These are phyloP conservation scores for Orussus abietinus DNA, from an alignment of 1,140 invertebrate species.

Conservation along the genomic window DNA sequence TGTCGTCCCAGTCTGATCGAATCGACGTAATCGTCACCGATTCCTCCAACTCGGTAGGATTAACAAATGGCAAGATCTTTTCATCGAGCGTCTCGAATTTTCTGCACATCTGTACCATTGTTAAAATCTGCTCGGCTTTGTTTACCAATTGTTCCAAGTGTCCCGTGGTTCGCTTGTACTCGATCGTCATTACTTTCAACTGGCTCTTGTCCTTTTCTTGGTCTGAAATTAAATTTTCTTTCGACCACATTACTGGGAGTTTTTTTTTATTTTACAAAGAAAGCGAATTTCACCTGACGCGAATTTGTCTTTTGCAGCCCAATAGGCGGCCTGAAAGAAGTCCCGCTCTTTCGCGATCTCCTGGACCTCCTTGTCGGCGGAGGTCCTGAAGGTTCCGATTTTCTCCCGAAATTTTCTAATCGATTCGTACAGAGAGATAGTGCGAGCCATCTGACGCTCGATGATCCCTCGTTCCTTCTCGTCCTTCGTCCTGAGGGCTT, in stretches of 20 bases:
- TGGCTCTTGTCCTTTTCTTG: conserved; percentile 24
- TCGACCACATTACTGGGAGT: not conserved
- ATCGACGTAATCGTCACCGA: not conserved
- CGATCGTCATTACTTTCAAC: conserved; percentile 23
- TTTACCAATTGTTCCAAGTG: conserved; percentile 19
- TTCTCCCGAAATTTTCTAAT: conserved; percentile 30
- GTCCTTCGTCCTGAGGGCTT: conserved; percentile 31
- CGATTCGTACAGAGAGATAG: conserved; percentile 22
- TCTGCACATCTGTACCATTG: conserved; percentile 28
- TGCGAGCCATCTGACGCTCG: conserved; percentile 22
- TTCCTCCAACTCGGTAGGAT: not conserved
- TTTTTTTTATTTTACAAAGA: conserved; percentile 1
- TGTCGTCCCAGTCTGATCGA: not conserved
- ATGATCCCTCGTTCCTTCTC: conserved; percentile 30
- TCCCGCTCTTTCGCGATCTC: conserved; percentile 25
- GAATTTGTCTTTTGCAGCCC: conserved; percentile 24
- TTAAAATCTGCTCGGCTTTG: conserved; percentile 23
- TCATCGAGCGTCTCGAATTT: conserved; percentile 39
- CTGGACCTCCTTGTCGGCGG: conserved; percentile 15
- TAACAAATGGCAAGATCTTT: conserved; percentile 22
- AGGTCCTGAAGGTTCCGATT: conserved; percentile 21
- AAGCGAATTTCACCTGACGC: conserved; percentile 21
- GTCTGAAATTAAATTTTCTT: conserved; percentile 29
- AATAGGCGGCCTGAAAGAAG: conserved; percentile 25
- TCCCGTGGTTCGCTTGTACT: conserved; percentile 27